Percentiles rank a stretch among this genome's conserved stretches.
Conservation (phyloP, 2,797 vertebrate species). For the Lepidocolaptes lacrymiger region DNA sequence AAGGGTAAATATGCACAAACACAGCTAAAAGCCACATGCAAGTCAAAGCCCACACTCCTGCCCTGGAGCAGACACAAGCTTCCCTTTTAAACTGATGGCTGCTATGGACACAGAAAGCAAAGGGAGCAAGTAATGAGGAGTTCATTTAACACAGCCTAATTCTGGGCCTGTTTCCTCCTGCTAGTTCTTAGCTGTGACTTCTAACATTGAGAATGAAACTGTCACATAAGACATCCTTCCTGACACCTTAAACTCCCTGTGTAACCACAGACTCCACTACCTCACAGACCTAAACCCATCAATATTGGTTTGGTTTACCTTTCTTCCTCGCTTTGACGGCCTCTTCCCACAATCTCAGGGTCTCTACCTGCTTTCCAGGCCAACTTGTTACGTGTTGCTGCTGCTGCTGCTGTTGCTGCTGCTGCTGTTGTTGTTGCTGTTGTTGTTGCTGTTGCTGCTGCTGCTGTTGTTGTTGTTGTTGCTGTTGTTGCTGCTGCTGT, state of each 20-base stretch:
- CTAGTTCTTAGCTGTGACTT: not conserved
- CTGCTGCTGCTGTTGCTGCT: constrained; percentile 62
- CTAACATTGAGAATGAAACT: not conserved
- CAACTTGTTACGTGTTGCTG: constrained; percentile 80
- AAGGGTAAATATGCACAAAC: not conserved
- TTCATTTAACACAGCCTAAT: not conserved
- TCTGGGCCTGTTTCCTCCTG: not conserved
- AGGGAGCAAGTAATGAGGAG: not conserved
- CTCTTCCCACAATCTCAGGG: constrained; percentile 83
- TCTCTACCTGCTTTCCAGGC: constrained; percentile 83
- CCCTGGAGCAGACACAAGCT: constrained; percentile 16
- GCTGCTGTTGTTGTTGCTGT: constrained; percentile 68
- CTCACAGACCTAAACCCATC: not conserved
- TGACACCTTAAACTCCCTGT: not conserved
- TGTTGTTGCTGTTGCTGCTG: constrained; percentile 73
- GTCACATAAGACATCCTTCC: not conserved
- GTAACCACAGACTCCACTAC: not conserved
- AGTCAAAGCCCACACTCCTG: not conserved
- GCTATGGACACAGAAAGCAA: not conserved
- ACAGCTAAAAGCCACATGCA: constrained; percentile 38
- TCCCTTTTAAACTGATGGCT: not conserved
- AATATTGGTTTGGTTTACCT: constrained; percentile 70
- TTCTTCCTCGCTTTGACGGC: constrained; percentile 83
- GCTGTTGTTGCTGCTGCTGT: constrained; percentile 68
- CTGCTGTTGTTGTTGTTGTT: constrained; percentile 73